Evolutionary conservation across 1,140 invertebrate species (phyloP).

Genomic region (Drosophila nebulosa): DNA sequence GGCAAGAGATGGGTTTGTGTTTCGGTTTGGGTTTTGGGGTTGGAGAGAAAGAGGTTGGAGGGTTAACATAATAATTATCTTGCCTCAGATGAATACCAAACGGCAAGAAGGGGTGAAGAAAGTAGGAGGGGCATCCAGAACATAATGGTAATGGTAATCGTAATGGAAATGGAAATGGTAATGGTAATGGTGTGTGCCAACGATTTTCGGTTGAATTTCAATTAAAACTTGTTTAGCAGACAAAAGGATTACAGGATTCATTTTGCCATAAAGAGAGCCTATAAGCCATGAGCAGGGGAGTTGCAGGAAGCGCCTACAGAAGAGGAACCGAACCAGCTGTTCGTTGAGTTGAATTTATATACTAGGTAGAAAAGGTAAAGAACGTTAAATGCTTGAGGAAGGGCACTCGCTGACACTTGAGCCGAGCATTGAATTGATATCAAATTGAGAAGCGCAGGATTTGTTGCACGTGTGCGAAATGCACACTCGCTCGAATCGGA

Average conservation of each 20-base stretch:
- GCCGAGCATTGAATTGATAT: conserved; percentile 53
- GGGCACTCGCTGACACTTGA: conserved; percentile 61
- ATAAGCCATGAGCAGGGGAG: conserved; percentile 26
- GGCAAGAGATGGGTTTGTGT: not conserved
- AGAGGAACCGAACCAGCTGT: conserved; percentile 47
- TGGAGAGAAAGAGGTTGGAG: conserved; percentile 23
- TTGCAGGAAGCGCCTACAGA: conserved; percentile 71
- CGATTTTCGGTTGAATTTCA: conserved; percentile 68
- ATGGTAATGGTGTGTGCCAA: conserved; percentile 62
- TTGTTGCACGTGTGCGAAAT: not conserved
- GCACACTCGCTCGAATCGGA: not conserved
- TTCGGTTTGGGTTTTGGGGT: too few species aligned
- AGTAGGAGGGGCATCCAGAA: not conserved
- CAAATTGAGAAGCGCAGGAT: conserved; percentile 44
- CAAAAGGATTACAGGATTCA: conserved; percentile 52
- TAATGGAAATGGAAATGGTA: not conserved
- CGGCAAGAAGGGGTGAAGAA: conserved; percentile 1
- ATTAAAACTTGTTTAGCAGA: conserved; percentile 66
- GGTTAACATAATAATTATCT: conserved; percentile 76
- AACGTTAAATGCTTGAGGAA: not conserved
- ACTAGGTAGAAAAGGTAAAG: not conserved
- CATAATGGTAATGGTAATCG: not conserved
- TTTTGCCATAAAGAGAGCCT: conserved; percentile 54
- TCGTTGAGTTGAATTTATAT: not conserved
- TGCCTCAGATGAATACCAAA: conserved; percentile 47